Percentiles rank a stretch among this genome's conserved stretches.
phyloP scores from a whole-genome alignment of 1,140 invertebrate genomes.

The Drosophila oshimai region DNA sequence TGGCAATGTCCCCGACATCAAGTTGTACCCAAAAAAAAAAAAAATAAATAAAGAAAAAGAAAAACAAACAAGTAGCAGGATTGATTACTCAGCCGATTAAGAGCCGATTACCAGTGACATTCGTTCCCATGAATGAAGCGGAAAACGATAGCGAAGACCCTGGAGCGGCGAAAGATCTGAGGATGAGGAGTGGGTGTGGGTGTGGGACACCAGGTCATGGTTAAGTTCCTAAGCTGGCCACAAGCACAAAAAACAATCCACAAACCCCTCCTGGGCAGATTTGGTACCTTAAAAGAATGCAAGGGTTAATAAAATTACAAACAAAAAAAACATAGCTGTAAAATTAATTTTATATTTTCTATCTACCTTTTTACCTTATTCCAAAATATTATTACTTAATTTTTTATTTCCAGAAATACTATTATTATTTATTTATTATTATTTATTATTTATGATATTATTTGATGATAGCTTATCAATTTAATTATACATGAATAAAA shows the following conservation, averaged over 20 bases:
- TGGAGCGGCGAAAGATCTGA: slow-evolving; percentile 38
- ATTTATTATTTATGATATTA: too few relatives aligned
- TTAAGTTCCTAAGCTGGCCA: slow-evolving; percentile 44
- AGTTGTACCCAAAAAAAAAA: slow-evolving; percentile 3
- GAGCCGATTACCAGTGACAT: slow-evolving; percentile 60
- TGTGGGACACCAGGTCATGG: slow-evolving; percentile 28
- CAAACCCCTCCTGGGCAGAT: background rate
- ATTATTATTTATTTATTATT: too few relatives aligned
- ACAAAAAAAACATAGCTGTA: background rate
- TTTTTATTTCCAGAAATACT: too few relatives aligned
- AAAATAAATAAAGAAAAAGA: background rate
- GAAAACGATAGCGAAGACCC: background rate
- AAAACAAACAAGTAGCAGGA: slow-evolving; percentile 50
- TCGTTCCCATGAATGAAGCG: slow-evolving; percentile 69
- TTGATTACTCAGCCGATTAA: slow-evolving; percentile 76
- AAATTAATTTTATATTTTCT: background rate
- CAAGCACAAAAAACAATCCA: slow-evolving; percentile 44
- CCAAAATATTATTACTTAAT: too few relatives aligned
- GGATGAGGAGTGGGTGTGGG: background rate
- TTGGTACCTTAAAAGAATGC: background rate
- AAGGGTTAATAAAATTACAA: background rate
- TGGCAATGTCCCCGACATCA: slow-evolving; percentile 57
- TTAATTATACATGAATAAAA: too few relatives aligned
- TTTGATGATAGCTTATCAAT: too few relatives aligned
- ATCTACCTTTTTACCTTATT: too few relatives aligned